Evolutionary conservation across 2,888 invertebrate genomes (phyloP), one percentile per base, ranked within the genome.

Genomic region (Pemphredon lugubris): DNA sequence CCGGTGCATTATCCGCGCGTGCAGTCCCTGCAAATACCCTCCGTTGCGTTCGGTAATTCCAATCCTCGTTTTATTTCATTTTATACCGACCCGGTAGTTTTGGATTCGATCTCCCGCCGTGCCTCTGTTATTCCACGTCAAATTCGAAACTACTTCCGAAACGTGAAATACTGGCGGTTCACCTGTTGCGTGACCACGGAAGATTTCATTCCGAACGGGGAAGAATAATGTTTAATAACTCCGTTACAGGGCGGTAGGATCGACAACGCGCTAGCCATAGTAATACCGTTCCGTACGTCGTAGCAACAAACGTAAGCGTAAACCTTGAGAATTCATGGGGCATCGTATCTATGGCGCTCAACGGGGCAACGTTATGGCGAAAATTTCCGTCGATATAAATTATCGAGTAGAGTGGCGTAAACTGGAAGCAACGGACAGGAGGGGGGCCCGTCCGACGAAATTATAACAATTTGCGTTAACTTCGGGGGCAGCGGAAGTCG

Each of bases 61-160:
- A 30, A n/a, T n/a, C n/a, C n/a, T n/a, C n/a, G 30, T 30, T 30
- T 30, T 9, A 9, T 2, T 1, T 6, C 34, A 4, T 11, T 34
- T 34, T 11, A 4, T 34, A n/a, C n/a, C 34, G 11, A 34, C 1
- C 1, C n/a, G 34, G 34, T 2, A n/a, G 4, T 34, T 34, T 7
- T 11, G n/a, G n/a, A n/a, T 9, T 30, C 9, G 9, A 30, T 9
- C 6, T 30, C 30, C 30, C 6, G 9, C 7, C 30, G n/a, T n/a
- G 11, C 9, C 37, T n/a, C 11, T n/a, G 4, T 37, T 7, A 68
- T 68, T 48, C 60, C 11, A 30, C 50, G 71, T 58, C 45, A 58
- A 59, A 64, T 70, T 54, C 64, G 64, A 72, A 72, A 72, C 71
- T 73, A 71, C 55, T 71, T 65, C 60, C 55, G 71, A 60, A 71